Base-by-base conservation (phyloP, 2,797 vertebrate species). In the Sitta carolinensis region DNA sequence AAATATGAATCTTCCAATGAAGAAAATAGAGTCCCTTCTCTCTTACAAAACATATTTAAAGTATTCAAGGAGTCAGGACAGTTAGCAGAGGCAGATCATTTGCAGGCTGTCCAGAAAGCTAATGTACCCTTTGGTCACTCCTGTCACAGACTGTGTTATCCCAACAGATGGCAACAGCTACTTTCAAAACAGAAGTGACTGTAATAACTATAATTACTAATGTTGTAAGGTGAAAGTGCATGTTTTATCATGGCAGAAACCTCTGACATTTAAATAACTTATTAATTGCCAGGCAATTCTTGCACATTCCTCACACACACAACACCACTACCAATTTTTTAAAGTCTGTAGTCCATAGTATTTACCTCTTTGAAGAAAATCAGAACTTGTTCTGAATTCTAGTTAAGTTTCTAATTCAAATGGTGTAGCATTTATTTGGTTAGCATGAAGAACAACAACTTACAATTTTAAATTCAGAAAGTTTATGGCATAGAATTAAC, bases 131-230 rank as follows among this genome's bases (percentile, higher is more conserved):
- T 55, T 36, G 62, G 87, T 76, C 45, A 74, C 50, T 88, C 13
- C 29, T 88, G 29, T 81, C 26, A 38, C 40, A 61, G 68, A 18
- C 23, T 48, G 10, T 36, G 57, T 67, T 26, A 29, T 30, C 68
- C 32, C 66, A 84, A 90, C 45, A 86, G 69, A 13, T 78, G 80
- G n/a, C 73, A 90, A 86, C 45, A 92, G 74, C 86, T 90, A 52
- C 52, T 90, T 95, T 89, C 48, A 51, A 43, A 84, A 43, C 23
- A 50, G 9, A 47, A n/a, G 26, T 74, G 62, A 10, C 48, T 90
- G 42, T 45, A 89, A 30, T 32, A 70, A 11, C 25, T 61, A 3
- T 74, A 50, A 61, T 55, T 73, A 52, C 26, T 27, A 19, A 42
- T 76, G 18, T n/a, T 11, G 0, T 70, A 63, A 45, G 26, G 43